Evolutionary conservation across 2,113 vertebrate genomes (phyloP), one percentile per base, ranked within the genome.

Genomic region (Nothocercus julius): DNA sequence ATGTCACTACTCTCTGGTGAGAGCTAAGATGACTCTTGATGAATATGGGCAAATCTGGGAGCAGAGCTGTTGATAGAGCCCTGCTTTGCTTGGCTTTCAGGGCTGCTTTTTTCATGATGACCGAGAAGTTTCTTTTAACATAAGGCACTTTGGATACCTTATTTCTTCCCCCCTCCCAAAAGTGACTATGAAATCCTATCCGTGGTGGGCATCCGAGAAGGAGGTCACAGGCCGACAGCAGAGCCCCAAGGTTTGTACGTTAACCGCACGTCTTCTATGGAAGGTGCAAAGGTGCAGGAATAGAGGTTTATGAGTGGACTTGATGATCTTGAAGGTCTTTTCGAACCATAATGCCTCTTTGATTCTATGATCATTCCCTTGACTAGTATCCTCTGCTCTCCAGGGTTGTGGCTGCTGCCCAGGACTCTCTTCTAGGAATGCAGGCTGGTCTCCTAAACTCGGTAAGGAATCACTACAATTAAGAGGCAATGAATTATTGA

Each of bases 401-500:
- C 28, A 18, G 54, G 17, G 30, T 56, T 17, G 28, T 17, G 27
- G 47, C 20, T 49, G 19, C 32, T 2, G 4, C 38, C 64, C 9
- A 38, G 59, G 28, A 62, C 4, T 36, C 4, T 0, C 25, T 78
- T 42, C 27, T 18, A 51, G 61, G 42, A 53, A 24, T 38, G 44
- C 53, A 54, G 81, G 58, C 47, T 56, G 62, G 30, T 42, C 14
- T 81, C 59, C 82, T 74, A 49, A 10, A 12, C 17, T 18, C 72
- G 18, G 34, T 19, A 49, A 63, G 61, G 53, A 24, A 32, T 72
- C 0, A 0, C 36, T 19, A 2, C 2, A 11, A 30, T 32, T 25
- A 19, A 36, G 84, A 66, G n/a, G 28, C 34, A 36, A 24, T 11
- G 36, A 22, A 24, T 34, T 7, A 8, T 1, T 4, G 84, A 73